Conservation (phyloP, 1,140 invertebrate species). For the Acyrthosiphon pisum region DNA sequence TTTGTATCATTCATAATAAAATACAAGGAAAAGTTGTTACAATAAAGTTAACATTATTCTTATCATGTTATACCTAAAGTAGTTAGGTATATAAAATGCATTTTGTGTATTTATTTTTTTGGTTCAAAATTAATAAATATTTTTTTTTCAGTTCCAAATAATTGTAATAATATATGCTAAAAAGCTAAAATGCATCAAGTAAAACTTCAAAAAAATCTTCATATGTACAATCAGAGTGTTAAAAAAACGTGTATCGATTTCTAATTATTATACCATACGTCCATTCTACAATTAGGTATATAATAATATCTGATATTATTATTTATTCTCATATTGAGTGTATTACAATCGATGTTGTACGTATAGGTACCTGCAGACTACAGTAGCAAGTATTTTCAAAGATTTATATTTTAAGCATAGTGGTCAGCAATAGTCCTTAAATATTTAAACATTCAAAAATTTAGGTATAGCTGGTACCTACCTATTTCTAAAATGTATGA, state of each 20-base stretch:
- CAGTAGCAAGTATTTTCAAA: too few species aligned
- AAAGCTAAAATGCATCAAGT: background rate
- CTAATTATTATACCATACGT: too few species aligned
- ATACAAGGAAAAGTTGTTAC: background rate
- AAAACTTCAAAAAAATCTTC: background rate
- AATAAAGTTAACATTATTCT: background rate
- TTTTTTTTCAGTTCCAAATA: background rate
- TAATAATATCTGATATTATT: too few species aligned
- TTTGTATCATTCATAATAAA: background rate
- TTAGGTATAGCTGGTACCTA: too few species aligned
- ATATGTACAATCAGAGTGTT: background rate
- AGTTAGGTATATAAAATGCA: background rate
- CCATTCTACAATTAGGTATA: too few species aligned
- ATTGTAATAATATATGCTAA: background rate
- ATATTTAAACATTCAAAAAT: background rate
- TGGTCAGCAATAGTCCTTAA: background rate
- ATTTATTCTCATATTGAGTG: too few species aligned
- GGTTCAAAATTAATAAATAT: background rate
- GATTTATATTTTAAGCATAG: too few species aligned
- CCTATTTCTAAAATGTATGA: too few species aligned
- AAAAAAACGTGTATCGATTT: background rate
- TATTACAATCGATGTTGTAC: too few species aligned
- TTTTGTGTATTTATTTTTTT: background rate
- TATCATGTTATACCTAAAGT: background rate
- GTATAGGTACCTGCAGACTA: too few species aligned